These are phyloP conservation scores for Leptinotarsa texana DNA, from an alignment of 1,140 invertebrate species.

Conservation along the genomic window DNA sequence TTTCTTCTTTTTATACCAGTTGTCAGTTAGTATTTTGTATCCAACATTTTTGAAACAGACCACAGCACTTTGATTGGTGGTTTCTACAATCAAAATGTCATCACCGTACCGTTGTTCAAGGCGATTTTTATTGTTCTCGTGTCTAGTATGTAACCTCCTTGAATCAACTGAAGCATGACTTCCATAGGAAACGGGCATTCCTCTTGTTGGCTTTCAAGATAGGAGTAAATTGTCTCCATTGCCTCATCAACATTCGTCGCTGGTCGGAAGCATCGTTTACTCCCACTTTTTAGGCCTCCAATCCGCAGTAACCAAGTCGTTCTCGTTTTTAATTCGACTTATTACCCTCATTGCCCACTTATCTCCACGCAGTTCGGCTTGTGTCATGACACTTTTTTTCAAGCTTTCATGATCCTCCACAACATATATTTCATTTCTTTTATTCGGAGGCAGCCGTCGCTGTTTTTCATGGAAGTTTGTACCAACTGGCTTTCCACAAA, in stretches of 20 bases:
- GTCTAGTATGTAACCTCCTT: not conserved
- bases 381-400: too few relatives aligned
- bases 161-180: not conserved
- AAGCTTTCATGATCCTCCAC: too few relatives aligned
- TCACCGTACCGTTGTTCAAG: not conserved
- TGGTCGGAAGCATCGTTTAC: not conserved
- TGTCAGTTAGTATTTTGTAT: not conserved
- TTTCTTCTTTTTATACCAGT: not conserved
- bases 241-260: conserved; percentile 10
- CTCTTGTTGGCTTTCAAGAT: not conserved
- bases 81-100: not conserved
- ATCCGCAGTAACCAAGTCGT: not conserved
- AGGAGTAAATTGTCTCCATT: not conserved
- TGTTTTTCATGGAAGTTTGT: too few relatives aligned
- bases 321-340: too few relatives aligned
- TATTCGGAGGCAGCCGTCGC: too few relatives aligned
- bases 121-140: not conserved
- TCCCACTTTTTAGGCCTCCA: not conserved
- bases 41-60: not conserved
- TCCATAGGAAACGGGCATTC: not conserved
- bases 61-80: not conserved
- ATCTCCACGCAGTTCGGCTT: too few relatives aligned
- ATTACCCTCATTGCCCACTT: too few relatives aligned
- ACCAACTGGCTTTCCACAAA: too few relatives aligned
- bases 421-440: too few relatives aligned